Base-by-base conservation (phyloP, 2,797 vertebrate genomes). In the Apogon talboti region DNA sequence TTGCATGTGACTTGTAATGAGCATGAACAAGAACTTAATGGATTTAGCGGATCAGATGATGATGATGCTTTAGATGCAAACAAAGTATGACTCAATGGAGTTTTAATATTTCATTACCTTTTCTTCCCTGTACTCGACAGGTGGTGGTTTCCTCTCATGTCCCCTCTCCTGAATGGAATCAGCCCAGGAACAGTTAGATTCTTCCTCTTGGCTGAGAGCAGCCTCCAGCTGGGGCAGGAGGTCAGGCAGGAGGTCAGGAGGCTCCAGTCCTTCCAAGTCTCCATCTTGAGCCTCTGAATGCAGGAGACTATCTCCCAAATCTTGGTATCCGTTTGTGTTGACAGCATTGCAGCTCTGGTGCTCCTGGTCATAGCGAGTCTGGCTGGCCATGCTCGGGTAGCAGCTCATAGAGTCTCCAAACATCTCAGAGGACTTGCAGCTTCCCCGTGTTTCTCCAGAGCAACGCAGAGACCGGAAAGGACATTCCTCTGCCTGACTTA, bases 191-290 rank as follows among this genome's bases (percentile, higher is more conserved):
- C 87, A 84, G 78, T 60, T 88, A 50, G 91, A 88, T 47, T 91
- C 92, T 14, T 93, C 93, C 38, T 95, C 94, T 24, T 96, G 96
- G 81, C 93, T 95, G 82, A 98, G 95, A 0, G 94, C 83, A 63
- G 95, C 95, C 71, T 97, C 96, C 2, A 99, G 95, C 68, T 98
- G 96, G 5, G 96, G 96, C 73, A 99, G 90, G 5, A 99, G 94
- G 82, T 97, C 96, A 58, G 94, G 97, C 75, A 98, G 92, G 56
- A 99, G 96, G 85, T 96, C 94, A 42, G 95, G 95, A 0, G 95
- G 94, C 65, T 95, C 95, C 71, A 99, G 92, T 57, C 91, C 94
- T 42, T 95, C 95, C 83, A 98, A 95, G 9, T 95, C 93, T 82
- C 93, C 94, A 14, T 81, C 89, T 13, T 96, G 96, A 82, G 92